A percentile compares a stretch with the other conserved stretches of the same genome.
phyloP scores from a whole-genome alignment of 2,797 vertebrate genomes.

The Gallirallus australis region DNA sequence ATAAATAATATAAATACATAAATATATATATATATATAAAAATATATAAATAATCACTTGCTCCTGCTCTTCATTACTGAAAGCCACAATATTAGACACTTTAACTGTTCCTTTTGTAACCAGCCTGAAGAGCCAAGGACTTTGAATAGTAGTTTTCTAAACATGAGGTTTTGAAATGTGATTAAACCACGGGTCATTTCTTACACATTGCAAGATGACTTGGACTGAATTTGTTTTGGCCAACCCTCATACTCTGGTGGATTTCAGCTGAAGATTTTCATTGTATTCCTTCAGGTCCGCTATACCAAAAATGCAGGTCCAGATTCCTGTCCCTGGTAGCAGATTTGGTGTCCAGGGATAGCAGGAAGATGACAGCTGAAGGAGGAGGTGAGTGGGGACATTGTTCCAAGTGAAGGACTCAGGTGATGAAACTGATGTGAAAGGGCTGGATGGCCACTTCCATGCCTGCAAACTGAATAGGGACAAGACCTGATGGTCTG shows the following conservation, averaged over 20 bases:
- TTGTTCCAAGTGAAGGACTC: not conserved
- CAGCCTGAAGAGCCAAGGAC: not conserved
- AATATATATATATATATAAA: no score
- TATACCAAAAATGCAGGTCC: not conserved
- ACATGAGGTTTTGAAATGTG: not conserved
- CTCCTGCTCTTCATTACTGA: not conserved
- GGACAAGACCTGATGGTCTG: accelerated
- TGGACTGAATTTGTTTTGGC: not conserved
- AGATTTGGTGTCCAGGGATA: not conserved
- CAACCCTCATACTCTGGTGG: not conserved
- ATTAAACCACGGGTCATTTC: not conserved
- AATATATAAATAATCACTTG: not conserved
- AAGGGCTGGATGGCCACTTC: not conserved
- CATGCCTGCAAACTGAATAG: not conserved
- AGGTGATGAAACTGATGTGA: accelerated
- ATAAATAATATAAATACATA: no score
- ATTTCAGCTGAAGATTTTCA: not conserved
- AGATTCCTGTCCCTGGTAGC: not conserved
- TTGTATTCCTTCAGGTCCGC: not conserved
- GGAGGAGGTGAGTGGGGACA: not conserved
- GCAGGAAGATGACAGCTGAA: accelerated
- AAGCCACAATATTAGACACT: not conserved
- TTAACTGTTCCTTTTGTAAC: not conserved
- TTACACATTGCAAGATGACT: not conserved
- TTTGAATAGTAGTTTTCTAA: not conserved